phyloP scores from a whole-genome alignment of 2,888 invertebrate genomes.

The Harpagoxenus sublaevis region DNA sequence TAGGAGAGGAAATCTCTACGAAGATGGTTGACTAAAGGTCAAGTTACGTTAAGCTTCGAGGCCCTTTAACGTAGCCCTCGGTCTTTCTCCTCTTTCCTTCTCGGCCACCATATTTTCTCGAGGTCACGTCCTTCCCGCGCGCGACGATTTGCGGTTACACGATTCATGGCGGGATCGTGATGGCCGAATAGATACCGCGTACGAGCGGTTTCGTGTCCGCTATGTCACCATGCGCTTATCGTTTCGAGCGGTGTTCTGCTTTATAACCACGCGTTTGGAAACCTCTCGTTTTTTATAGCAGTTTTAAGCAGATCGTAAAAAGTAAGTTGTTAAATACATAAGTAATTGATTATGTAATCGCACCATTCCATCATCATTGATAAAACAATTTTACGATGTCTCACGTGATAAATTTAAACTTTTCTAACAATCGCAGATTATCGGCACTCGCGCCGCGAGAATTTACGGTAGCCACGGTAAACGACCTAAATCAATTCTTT shows the following conservation, averaged over 20 bases:
- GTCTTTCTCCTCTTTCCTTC: not conserved
- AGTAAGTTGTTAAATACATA: not conserved
- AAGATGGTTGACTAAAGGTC: constrained; percentile 53
- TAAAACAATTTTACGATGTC: not conserved
- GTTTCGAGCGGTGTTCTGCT: constrained; percentile 11
- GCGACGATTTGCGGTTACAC: constrained; percentile 68
- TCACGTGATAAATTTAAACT: not conserved
- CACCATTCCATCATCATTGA: not conserved
- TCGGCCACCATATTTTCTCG: constrained; percentile 55
- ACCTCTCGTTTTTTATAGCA: constrained; percentile 4
- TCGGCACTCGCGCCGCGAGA: not conserved
- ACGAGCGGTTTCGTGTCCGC: constrained; percentile 43
- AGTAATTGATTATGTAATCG: constrained; percentile 18
- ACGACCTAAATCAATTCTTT: constrained; percentile 16
- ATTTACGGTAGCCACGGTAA: not conserved
- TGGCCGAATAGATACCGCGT: constrained; percentile 49
- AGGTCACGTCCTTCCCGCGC: constrained; percentile 69
- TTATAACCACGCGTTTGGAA: not conserved
- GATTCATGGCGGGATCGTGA: constrained; percentile 56
- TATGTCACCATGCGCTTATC: constrained; percentile 43
- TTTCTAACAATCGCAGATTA: not conserved
- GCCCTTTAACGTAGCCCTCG: constrained; percentile 16
- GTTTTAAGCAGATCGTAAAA: constrained; percentile 3
- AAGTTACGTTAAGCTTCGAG: constrained; percentile 66
- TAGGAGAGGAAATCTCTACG: constrained; percentile 53